phyloP scores from a whole-genome alignment of 2,113 vertebrate species.

The Stigmatopora nigra region DNA sequence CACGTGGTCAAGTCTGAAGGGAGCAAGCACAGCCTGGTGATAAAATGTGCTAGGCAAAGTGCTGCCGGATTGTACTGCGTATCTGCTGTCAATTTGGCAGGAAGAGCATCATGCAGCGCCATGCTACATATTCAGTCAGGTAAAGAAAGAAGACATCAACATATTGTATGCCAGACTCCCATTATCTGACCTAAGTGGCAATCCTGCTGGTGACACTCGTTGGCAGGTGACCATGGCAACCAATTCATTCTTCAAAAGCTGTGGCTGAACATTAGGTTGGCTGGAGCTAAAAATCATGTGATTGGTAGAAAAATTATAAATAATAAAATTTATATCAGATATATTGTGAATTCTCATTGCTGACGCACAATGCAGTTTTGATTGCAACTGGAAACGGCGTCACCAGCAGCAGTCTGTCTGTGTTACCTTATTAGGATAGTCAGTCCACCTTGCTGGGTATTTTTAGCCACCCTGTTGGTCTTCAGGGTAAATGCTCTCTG shows the following conservation, averaged over 20 bases:
- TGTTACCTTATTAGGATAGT: conserved; percentile 63
- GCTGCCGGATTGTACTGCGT: conserved; percentile 76
- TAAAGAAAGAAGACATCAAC: not conserved
- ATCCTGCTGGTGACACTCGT: conserved; percentile 35
- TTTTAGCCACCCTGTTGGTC: conserved; percentile 66
- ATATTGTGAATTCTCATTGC: conserved; percentile 8
- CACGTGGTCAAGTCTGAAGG: conserved; percentile 63
- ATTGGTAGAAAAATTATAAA: not conserved
- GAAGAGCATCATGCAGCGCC: conserved; percentile 74
- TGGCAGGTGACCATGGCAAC: conserved; percentile 53
- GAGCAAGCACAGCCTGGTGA: conserved; percentile 74
- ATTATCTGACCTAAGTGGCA: conserved; percentile 44
- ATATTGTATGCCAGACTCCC: conserved; percentile 18
- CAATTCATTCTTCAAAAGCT: conserved; percentile 52
- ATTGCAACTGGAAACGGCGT: conserved; percentile 39
- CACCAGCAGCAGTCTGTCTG: conserved; percentile 24
- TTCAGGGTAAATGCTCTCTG: conserved; percentile 51
- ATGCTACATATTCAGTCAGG: conserved; percentile 69
- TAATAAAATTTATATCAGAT: conserved; percentile 10
- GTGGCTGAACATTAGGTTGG: conserved; percentile 28
- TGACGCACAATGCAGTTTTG: conserved; percentile 29
- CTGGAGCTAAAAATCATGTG: not conserved
- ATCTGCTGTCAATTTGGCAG: conserved; percentile 75
- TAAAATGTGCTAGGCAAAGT: conserved; percentile 63
- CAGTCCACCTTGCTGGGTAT: conserved; percentile 49